These are phyloP conservation scores for Papilio gigon DNA, from an alignment of 2,888 invertebrate species.

Conservation along the genomic window DNA sequence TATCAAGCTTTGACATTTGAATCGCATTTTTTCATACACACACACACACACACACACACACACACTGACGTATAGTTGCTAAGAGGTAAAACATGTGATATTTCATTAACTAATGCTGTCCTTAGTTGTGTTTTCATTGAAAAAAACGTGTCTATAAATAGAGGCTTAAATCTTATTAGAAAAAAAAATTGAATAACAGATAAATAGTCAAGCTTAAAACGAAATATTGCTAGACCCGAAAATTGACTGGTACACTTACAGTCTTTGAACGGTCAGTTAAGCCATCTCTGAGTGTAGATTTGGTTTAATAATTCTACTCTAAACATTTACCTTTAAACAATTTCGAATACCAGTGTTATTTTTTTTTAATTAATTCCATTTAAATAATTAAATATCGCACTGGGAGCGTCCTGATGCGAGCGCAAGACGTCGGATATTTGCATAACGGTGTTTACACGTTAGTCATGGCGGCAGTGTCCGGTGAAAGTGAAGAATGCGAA, in stretches of 20 bases:
- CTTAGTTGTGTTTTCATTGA: neutral
- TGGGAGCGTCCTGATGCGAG: neutral
- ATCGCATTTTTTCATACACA: slow-evolving; percentile 27
- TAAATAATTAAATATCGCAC: neutral
- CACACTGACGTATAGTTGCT: neutral
- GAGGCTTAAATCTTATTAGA: neutral
- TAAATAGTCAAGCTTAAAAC: too few species aligned
- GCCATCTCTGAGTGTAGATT: neutral
- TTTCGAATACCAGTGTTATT: too few species aligned
- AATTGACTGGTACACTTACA: too few species aligned
- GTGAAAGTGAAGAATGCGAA: slow-evolving; percentile 74
- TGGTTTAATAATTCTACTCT: too few species aligned
- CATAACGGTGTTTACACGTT: slow-evolving; percentile 52
- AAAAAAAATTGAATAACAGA: too few species aligned
- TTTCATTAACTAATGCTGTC: slow-evolving; percentile 4
- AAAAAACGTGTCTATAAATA: neutral
- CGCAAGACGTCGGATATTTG: slow-evolving; percentile 53
- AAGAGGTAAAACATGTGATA: slow-evolving; percentile 9
- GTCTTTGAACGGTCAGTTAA: too few species aligned
- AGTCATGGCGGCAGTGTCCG: slow-evolving; percentile 48
- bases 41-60: too few species aligned
- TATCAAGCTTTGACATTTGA: slow-evolving; percentile 34
- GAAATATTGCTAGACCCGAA: too few species aligned
- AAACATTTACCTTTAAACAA: too few species aligned
- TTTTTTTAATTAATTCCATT: neutral